Base-by-base conservation (phyloP, 2,113 vertebrate species). In the Gambusia holbrooki region DNA sequence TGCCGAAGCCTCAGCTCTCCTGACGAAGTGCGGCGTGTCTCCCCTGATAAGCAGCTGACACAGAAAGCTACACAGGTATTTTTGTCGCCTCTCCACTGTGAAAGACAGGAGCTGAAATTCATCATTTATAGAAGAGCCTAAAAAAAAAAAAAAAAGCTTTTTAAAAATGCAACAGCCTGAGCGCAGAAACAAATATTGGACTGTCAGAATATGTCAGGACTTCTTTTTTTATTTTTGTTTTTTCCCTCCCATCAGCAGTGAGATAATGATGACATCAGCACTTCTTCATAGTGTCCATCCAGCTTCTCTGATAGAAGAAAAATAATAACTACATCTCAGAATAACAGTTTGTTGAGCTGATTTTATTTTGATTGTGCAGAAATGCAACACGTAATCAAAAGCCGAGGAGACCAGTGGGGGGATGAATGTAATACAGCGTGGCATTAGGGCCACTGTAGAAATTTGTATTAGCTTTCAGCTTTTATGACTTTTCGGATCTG, bases 191-290 rank as follows among this genome's bases (percentile, higher is more conserved):
- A 74, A 80, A 83, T 28, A 70, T 61, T 42, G 14, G 5, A 6
- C 66, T 48, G 72, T 88, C 84, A 82, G 72, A 77, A 77, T 72
- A 70, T 70, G 67, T 79, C 73, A 71, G 76, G 60, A 80, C 15
- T 62, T 29, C 35, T 14, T 77, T 54, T 37, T 37, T 37, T 37
- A 37, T 37, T 10, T 37, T 37, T 37, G 11, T 37, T 37, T 37
- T 37, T 62, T 0, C 32, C 73, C 54, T 68, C 66, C 66, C 63
- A 68, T 85, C 71, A 73, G 35, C 77, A 60, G 71, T 87, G 77
- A 33, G 80, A 40, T 62, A 62, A 42, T 79, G 84, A 79, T 84
- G 84, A 85, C 84, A 84, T 89, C 89, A 85, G 82, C 87, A 80
- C 40, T 77, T 86, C 70, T 79, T 86, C 67, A 74, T 84, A 3